phyloP scores from a whole-genome alignment of 2,888 invertebrate species.

The Drosophila paucipuncta region DNA sequence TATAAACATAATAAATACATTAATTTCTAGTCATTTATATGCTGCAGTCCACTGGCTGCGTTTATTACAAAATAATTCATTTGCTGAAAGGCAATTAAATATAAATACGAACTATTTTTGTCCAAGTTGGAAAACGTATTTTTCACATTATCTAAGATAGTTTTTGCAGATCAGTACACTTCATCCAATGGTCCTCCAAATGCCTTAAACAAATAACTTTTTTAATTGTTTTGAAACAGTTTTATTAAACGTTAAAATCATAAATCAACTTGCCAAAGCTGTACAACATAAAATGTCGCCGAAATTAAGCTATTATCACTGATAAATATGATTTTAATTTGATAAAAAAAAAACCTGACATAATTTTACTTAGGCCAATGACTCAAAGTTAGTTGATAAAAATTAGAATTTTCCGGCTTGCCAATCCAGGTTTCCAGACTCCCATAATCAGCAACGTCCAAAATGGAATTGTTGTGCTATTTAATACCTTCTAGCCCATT shows the following conservation, averaged over 20 bases:
- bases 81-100: not conserved
- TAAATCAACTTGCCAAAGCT: not conserved
- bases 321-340: not conserved
- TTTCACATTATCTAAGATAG: not conserved
- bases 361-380: not conserved
- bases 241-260: not conserved
- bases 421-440: not conserved
- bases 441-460: not conserved
- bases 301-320: not conserved
- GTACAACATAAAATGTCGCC: not conserved
- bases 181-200: not conserved
- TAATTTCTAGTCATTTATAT: not conserved
- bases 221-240: not conserved
- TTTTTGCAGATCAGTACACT: not conserved
- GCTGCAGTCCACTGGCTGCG: not conserved
- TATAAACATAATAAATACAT: not conserved
- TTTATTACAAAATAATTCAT: not conserved
- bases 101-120: not conserved
- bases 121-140: not conserved
- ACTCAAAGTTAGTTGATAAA: not conserved
- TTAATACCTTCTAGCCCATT: not conserved
- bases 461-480: not conserved
- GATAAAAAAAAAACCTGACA: not conserved
- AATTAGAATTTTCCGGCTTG: not conserved
- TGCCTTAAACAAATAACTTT: not conserved